A percentile compares a stretch with the other conserved stretches of the same genome.
Evolutionary conservation across 2,113 vertebrate genomes (phyloP).

Genomic region (Grammomys surdaster): DNA sequence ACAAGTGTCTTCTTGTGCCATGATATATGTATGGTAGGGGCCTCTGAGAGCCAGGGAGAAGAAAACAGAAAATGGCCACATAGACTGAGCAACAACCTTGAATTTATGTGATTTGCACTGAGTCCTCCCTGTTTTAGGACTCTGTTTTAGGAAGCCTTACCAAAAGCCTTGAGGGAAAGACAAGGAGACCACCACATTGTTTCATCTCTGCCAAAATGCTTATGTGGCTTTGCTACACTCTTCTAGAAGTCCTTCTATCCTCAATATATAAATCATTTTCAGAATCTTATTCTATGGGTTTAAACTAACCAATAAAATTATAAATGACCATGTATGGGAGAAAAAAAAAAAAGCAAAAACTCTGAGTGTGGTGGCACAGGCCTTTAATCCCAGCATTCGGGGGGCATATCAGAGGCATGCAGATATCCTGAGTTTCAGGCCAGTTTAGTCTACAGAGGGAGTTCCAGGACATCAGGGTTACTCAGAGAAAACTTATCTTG

Average conservation of each 20-base stretch:
- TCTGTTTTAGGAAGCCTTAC: neutral
- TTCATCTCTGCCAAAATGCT: neutral
- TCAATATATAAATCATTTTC: neutral
- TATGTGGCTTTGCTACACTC: neutral
- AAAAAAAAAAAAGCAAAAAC: neutral
- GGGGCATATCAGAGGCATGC: neutral
- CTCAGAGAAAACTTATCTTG: neutral
- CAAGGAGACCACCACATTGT: neutral
- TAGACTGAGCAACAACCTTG: neutral
- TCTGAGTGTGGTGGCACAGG: neutral
- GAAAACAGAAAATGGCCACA: neutral
- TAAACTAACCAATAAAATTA: neutral
- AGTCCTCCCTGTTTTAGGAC: neutral
- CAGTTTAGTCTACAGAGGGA: neutral
- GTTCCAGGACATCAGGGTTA: neutral
- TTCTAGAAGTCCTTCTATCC: neutral
- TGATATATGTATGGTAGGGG: neutral
- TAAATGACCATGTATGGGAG: neutral
- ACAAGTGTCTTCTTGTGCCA: neutral
- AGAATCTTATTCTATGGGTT: neutral
- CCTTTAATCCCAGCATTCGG: neutral
- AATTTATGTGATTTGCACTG: neutral
- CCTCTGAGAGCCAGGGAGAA: neutral
- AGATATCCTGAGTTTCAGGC: neutral
- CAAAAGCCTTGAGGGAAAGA: neutral